Percentiles rank a stretch among this genome's conserved stretches.
These are phyloP conservation scores for Pogonognathellus flavescens DNA, from an alignment of 1,140 invertebrate genomes.

Conservation along the genomic window DNA sequence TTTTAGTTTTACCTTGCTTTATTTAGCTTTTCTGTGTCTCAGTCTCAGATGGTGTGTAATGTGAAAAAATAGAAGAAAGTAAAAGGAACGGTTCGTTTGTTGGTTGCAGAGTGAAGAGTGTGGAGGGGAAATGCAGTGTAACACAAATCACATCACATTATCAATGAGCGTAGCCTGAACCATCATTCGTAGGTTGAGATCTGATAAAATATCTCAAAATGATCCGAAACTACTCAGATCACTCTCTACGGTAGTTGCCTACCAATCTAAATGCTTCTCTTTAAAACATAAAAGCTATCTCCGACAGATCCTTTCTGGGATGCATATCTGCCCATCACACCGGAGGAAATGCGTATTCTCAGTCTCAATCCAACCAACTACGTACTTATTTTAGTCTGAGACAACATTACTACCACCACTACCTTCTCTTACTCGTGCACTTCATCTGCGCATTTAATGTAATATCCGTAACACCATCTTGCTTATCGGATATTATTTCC, in stretches of 20 bases:
- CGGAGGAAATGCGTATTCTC: slow-evolving; percentile 6
- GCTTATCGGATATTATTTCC: no score
- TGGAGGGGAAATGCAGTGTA: neutral
- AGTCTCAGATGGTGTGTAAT: no score
- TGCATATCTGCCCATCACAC: neutral
- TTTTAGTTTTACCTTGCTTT: neutral
- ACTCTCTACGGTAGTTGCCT: no score
- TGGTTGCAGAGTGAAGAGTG: neutral
- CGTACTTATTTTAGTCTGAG: neutral
- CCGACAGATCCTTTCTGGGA: slow-evolving; percentile 16
- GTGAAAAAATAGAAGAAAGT: slow-evolving; percentile 6
- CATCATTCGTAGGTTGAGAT: slow-evolving; percentile 10
- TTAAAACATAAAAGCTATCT: slow-evolving; percentile 37
- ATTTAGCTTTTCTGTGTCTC: neutral
- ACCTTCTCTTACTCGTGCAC: no score
- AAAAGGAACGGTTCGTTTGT: neutral
- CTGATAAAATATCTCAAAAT: slow-evolving; percentile 37
- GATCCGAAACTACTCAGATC: neutral
- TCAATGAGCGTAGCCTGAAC: neutral
- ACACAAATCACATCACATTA: slow-evolving; percentile 24
- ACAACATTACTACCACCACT: neutral
- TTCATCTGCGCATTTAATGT: no score
- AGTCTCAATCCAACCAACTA: neutral
- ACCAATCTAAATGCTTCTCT: neutral
- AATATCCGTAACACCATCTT: no score